These are phyloP conservation scores for Mixornis gularis DNA, from an alignment of 2,113 vertebrate genomes.

Conservation along the genomic window DNA sequence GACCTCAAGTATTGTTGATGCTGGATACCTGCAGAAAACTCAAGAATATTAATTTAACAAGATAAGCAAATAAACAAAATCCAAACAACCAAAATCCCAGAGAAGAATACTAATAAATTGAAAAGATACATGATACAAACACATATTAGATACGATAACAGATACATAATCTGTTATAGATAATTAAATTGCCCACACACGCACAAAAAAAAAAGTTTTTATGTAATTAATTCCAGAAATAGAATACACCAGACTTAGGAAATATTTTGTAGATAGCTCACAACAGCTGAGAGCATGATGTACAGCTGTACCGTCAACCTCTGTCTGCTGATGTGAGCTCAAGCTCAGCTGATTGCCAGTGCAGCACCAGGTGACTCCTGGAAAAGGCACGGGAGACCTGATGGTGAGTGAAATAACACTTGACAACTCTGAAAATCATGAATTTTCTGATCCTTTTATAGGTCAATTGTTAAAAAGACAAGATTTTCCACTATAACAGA, in stretches of 20 bases:
- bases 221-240: background rate
- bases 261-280: background rate
- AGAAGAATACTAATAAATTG: background rate
- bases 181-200: background rate
- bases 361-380: accelerated
- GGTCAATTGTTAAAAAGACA: background rate
- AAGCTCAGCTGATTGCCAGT: background rate
- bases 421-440: background rate
- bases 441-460: background rate
- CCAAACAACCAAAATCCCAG: background rate
- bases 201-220: accelerated
- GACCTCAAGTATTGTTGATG: background rate
- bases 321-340: background rate
- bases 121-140: background rate
- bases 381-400: background rate
- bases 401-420: background rate
- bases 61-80: background rate
- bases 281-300: accelerated
- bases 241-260: background rate
- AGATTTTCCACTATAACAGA: background rate
- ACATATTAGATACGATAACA: background rate
- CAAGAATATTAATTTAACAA: background rate
- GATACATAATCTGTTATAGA: background rate
- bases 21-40: background rate
- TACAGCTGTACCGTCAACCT: background rate